Percentiles rank a stretch among this genome's conserved stretches.
These are phyloP conservation scores for Megalurothrips usitatus DNA, from an alignment of 2,888 invertebrate genomes.

Conservation along the genomic window DNA sequence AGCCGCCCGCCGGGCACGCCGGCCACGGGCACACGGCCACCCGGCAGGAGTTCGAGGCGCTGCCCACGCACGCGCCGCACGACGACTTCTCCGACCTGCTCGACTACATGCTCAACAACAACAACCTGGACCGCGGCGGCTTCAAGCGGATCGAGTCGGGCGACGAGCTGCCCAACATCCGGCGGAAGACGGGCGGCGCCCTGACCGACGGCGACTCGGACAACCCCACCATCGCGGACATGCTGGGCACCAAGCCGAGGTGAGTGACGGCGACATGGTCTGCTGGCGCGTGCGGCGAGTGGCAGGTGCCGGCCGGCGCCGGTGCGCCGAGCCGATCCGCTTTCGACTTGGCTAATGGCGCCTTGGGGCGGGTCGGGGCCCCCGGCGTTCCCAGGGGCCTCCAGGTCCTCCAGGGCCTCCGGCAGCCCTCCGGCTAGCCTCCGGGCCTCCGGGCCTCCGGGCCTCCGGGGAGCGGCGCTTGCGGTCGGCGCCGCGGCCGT, in stretches of 20 bases:
- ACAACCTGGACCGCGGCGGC: conserved; percentile 22
- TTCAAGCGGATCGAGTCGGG: conserved; percentile 37
- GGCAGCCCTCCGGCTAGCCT: neutral
- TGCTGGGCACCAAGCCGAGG: conserved; percentile 59
- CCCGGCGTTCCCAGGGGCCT: neutral
- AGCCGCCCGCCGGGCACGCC: neutral
- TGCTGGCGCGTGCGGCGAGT: too few species aligned
- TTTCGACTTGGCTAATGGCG: conserved; percentile 2
- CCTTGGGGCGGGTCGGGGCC: neutral
- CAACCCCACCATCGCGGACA: conserved; percentile 67
- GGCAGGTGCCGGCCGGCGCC: neutral
- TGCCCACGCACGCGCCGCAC: conserved; percentile 47
- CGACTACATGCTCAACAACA: conserved; percentile 30
- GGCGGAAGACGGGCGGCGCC: conserved; percentile 49
- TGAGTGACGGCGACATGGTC: conserved; percentile 45
- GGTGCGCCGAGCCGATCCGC: neutral
- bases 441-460: neutral
- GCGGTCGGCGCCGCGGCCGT: neutral
- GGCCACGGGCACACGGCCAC: conserved; percentile 30
- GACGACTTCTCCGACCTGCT: conserved; percentile 62
- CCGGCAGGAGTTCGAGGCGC: conserved; percentile 45
- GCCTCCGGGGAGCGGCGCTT: neutral
- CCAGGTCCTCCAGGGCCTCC: neutral
- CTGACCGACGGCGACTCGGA: conserved; percentile 51
- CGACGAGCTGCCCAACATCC: conserved; percentile 43